A percentile compares a stretch with the other conserved stretches of the same genome.
These are phyloP conservation scores for Diglossa cyanea DNA, from an alignment of 2,797 vertebrate species.

Conservation along the genomic window DNA sequence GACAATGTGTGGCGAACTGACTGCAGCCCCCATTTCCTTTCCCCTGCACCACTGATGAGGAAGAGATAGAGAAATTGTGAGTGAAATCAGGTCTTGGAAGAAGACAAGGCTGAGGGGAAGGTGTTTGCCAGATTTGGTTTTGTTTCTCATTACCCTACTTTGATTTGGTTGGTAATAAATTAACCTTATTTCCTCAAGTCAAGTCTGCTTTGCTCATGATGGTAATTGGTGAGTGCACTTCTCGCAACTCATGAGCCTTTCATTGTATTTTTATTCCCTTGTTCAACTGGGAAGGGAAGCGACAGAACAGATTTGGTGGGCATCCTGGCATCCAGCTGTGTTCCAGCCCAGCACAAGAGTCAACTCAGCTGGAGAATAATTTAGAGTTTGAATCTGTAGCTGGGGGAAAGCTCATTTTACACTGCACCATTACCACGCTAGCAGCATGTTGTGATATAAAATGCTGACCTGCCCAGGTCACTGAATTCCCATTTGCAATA, in stretches of 20 bases:
- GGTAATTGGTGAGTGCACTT: background rate
- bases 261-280: background rate
- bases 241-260: background rate
- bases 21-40: background rate
- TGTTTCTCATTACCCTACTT: background rate
- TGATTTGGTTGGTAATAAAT: background rate
- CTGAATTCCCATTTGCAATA: background rate
- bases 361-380: background rate
- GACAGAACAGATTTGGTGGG: background rate
- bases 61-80: background rate
- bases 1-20: background rate
- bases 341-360: background rate
- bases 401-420: background rate
- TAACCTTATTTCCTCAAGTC: background rate
- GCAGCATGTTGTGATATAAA: background rate
- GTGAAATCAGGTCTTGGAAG: background rate
- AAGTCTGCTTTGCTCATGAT: background rate
- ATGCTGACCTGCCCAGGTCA: background rate
- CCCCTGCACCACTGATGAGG: background rate
- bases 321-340: background rate
- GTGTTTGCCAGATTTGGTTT: background rate
- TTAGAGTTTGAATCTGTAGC: background rate
- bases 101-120: background rate
- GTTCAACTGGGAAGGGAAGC: background rate
- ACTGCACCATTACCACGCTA: rapidly evolving